A percentile compares a stretch with the other conserved stretches of the same genome.
Conservation (phyloP, 2,888 invertebrate species). For the Sericinus montela region DNA sequence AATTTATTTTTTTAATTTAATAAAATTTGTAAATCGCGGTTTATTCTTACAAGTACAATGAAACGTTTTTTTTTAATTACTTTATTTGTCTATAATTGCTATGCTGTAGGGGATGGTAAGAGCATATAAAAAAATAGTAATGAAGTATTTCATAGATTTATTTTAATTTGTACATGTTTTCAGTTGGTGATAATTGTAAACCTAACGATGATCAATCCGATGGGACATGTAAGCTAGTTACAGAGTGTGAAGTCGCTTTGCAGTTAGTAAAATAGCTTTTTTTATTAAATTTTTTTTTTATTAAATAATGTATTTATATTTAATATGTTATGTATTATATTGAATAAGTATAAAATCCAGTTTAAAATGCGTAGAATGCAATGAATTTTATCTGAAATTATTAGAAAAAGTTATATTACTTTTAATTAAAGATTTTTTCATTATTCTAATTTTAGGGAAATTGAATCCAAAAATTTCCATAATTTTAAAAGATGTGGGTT, state of each 20-base stretch:
- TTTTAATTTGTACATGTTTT: too few species aligned
- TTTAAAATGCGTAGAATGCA: too few species aligned
- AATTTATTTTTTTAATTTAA: too few species aligned
- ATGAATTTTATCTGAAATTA: too few species aligned
- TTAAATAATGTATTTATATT: not conserved
- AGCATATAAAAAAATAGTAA: too few species aligned
- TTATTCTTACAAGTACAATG: too few species aligned
- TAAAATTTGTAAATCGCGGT: too few species aligned
- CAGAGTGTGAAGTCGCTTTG: slow-evolving; percentile 49
- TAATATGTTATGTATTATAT: too few species aligned
- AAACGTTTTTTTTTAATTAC: too few species aligned
- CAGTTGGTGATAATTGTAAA: slow-evolving; percentile 55
- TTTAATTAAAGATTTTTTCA: not conserved
- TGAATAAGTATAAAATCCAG: too few species aligned
- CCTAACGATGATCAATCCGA: slow-evolving; percentile 36
- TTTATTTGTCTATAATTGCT: slow-evolving; percentile 1
- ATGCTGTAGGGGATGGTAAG: slow-evolving; percentile 19
- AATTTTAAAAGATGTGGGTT: slow-evolving; percentile 65
- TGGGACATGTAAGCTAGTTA: slow-evolving; percentile 45
- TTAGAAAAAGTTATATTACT: too few species aligned
- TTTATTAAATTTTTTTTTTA: not conserved
- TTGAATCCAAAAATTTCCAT: slow-evolving; percentile 39
- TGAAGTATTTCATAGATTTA: too few species aligned
- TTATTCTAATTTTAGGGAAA: slow-evolving; percentile 33
- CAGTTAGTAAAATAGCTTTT: slow-evolving; percentile 39